These are phyloP conservation scores for Heliothis peltigera DNA, from an alignment of 2,888 invertebrate genomes.

Conservation along the genomic window DNA sequence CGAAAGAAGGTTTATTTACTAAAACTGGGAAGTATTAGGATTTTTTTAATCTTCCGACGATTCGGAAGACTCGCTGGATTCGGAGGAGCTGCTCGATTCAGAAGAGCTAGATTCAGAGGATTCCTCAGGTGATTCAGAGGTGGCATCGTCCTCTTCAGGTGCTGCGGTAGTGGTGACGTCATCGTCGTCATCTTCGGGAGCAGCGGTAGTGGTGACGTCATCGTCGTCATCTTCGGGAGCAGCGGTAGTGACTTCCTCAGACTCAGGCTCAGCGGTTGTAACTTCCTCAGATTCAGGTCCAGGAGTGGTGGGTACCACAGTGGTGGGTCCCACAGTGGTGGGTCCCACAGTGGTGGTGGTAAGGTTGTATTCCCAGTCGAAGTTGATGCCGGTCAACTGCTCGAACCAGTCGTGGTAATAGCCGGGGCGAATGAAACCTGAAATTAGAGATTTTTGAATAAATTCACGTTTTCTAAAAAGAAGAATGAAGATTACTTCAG, in stretches of 20 bases:
- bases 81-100: slow-evolving; percentile 6
- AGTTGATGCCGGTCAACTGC: slow-evolving; percentile 63
- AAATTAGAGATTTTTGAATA: slow-evolving; percentile 1
- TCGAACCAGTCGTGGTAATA: slow-evolving; percentile 69
- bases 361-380: slow-evolving; percentile 54
- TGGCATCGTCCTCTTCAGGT: slow-evolving; percentile 5
- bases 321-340: too few relatives aligned
- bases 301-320: too few relatives aligned
- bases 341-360: background rate
- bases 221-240: background rate
- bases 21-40: background rate
- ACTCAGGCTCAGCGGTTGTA: background rate
- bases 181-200: too few relatives aligned
- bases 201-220: background rate
- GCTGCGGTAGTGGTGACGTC: background rate
- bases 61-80: slow-evolving; percentile 1
- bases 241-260: background rate
- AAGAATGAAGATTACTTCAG: too few relatives aligned
- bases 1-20: too few relatives aligned
- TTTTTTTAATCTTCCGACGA: slow-evolving; percentile 9
- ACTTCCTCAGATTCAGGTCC: background rate
- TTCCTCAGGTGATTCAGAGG: slow-evolving; percentile 6
- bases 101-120: slow-evolving; percentile 8
- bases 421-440: slow-evolving; percentile 70
- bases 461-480: too few relatives aligned